phyloP scores from a whole-genome alignment of 2,113 vertebrate species.

The Nannospalax galili region DNA sequence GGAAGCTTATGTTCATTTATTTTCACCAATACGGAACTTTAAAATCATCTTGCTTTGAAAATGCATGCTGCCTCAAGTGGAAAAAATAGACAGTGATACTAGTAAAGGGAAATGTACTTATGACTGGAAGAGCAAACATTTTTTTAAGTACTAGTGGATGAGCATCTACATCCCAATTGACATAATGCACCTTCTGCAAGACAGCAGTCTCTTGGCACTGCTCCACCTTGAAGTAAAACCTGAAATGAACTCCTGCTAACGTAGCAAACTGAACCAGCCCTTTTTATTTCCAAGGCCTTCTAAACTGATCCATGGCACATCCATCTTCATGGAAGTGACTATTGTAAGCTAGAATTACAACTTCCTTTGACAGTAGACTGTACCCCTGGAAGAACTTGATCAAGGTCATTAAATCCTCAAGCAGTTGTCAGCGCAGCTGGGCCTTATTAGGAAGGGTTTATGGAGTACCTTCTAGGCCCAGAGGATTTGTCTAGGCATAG shows the following conservation, averaged over 20 bases:
- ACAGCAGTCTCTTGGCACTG: conserved; percentile 76
- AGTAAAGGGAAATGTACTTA: conserved; percentile 47
- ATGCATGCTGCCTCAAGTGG: conserved; percentile 40
- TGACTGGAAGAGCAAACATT: conserved; percentile 36
- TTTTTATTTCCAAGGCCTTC: conserved; percentile 47
- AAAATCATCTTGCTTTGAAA: conserved; percentile 59
- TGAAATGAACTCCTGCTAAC: conserved; percentile 67
- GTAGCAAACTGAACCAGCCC: conserved; percentile 28
- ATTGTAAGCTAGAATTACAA: conserved; percentile 66
- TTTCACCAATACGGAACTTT: conserved; percentile 50
- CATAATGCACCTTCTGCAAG: conserved; percentile 73
- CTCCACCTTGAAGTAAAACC: conserved; percentile 69
- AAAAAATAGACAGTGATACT: conserved; percentile 47
- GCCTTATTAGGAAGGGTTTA: conserved; percentile 36
- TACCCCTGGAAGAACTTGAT: conserved; percentile 48
- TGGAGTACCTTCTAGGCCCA: not conserved
- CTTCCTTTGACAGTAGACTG: conserved; percentile 58
- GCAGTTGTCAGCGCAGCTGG: conserved; percentile 29
- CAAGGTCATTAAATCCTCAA: conserved; percentile 69
- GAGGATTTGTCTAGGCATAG: not conserved
- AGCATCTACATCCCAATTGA: conserved; percentile 24
- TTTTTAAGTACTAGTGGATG: conserved; percentile 17
- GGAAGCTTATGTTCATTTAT: conserved; percentile 62
- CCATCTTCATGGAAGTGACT: conserved; percentile 58
- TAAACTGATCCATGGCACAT: conserved; percentile 51